A percentile compares a stretch with the other conserved stretches of the same genome.
Conservation (phyloP, 2,888 invertebrate genomes). For the Hemithea aestivaria region DNA sequence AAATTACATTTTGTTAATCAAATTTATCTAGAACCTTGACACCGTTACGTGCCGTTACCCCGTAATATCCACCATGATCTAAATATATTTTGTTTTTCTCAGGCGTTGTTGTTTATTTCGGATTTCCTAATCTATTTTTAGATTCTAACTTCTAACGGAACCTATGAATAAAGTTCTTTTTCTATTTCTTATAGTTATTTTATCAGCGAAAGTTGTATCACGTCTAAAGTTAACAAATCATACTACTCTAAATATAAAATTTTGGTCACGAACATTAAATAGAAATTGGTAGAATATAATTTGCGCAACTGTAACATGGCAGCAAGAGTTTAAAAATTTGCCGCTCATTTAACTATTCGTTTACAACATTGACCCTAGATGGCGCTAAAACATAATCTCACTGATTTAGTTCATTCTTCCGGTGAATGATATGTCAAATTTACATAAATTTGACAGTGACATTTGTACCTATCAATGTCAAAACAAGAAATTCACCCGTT, state of each 20-base stretch:
- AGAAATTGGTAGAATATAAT: no score
- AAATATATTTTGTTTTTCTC: slow-evolving; percentile 32
- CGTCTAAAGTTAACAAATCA: no score
- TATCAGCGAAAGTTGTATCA: no score
- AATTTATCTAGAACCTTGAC: slow-evolving; percentile 32
- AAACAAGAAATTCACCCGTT: slow-evolving; percentile 9
- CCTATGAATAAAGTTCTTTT: no score
- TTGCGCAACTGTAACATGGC: no score
- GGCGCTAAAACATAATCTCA: slow-evolving; percentile 6
- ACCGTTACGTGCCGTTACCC: no score
- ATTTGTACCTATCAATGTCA: slow-evolving; percentile 35
- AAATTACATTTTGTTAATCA: slow-evolving; percentile 15
- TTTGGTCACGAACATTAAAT: no score
- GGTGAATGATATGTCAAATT: slow-evolving; percentile 4
- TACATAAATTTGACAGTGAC: slow-evolving; percentile 23
- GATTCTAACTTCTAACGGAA: no score
- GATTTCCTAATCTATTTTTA: slow-evolving; percentile 10
- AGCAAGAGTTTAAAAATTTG: slow-evolving; percentile 4
- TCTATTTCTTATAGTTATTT: no score
- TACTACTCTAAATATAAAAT: no score
- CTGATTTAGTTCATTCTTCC: slow-evolving; percentile 28
- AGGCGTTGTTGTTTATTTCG: slow-evolving; percentile 23
- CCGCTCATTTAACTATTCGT: neutral
- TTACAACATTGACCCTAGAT: slow-evolving; percentile 22
- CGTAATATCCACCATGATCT: slow-evolving; percentile 20